Conservation (phyloP, 2,888 invertebrate species). For the Platycnemis pennipes region DNA sequence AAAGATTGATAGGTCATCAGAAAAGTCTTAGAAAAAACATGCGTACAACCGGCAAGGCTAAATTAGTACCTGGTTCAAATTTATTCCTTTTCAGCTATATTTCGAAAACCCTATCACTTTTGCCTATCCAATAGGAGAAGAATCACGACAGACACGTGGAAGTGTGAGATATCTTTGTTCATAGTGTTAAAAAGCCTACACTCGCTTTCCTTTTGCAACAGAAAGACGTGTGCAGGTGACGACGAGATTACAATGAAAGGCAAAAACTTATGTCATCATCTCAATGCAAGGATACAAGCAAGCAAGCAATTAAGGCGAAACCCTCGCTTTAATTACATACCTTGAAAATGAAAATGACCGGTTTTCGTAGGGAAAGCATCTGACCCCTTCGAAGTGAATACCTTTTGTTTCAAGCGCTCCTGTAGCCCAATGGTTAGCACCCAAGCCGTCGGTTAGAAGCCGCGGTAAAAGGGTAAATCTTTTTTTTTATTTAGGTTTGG, state of each 20-base stretch:
- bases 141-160: no score
- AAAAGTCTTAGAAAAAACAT: no score
- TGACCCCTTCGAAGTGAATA: slow-evolving; percentile 1
- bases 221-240: not conserved
- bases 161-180: no score
- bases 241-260: not conserved
- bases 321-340: not conserved
- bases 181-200: not conserved
- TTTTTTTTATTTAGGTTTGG: not conserved
- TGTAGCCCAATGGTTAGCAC: not conserved
- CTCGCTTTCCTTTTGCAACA: not conserved
- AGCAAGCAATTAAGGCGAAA: slow-evolving; percentile 1
- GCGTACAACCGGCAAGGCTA: no score
- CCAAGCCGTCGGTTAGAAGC: not conserved
- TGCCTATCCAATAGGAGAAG: no score
- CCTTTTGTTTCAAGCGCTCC: not conserved
- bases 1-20: no score
- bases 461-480: not conserved
- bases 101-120: no score
- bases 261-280: not conserved
- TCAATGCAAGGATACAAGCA: not conserved
- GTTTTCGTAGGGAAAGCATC: not conserved
- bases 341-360: not conserved
- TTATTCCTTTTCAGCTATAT: no score
- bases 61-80: no score